phyloP scores from a whole-genome alignment of 2,888 invertebrate species.

The Smittia aterrima region DNA sequence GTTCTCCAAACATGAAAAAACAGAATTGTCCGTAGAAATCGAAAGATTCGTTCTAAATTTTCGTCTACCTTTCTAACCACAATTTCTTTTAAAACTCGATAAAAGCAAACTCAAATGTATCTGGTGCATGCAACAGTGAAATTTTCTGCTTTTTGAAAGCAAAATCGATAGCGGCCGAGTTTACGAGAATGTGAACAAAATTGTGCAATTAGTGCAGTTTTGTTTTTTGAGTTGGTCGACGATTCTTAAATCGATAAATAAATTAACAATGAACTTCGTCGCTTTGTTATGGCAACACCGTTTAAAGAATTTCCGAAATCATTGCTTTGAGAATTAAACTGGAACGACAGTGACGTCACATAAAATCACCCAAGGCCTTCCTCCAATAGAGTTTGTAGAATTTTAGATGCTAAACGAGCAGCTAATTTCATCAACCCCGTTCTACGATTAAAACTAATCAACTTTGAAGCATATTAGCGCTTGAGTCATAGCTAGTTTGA shows the following conservation, averaged over 20 bases:
- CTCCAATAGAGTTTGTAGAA: too few relatives aligned
- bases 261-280: slow-evolving; percentile 1
- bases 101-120: neutral
- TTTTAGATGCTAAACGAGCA: neutral
- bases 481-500: neutral
- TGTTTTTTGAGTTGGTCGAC: neutral
- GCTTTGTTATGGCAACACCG: neutral
- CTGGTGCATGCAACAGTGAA: slow-evolving; percentile 1
- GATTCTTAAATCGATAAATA: slow-evolving; percentile 4
- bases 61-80: neutral
- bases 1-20: too few relatives aligned
- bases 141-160: neutral
- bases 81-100: neutral
- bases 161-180: slow-evolving; percentile 11
- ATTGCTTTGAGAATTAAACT: too few relatives aligned
- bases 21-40: too few relatives aligned
- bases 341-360: too few relatives aligned
- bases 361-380: too few relatives aligned
- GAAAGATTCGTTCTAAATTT: neutral
- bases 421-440: neutral
- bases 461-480: neutral
- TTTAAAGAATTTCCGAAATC: too few relatives aligned
- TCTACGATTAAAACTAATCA: neutral
- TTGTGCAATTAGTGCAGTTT: slow-evolving; percentile 4
- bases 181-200: neutral